Evolutionary conservation across 35 echinoderm and acorn worm genomes (phyloP).

Genomic region (Ophiothrix spiculata): DNA sequence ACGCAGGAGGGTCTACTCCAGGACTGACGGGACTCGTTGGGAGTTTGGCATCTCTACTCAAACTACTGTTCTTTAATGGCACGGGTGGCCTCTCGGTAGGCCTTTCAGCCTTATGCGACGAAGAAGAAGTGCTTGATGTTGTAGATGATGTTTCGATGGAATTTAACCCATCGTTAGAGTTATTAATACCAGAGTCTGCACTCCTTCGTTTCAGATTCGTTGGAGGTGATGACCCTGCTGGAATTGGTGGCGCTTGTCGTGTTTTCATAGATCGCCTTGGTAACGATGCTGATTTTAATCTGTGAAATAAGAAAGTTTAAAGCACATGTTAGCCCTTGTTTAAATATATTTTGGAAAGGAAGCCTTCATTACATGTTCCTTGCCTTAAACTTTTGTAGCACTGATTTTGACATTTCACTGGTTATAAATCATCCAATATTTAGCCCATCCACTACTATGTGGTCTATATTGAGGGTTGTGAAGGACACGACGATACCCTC

Average conservation of each 20-base stretch:
- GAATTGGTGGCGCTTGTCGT: neutral
- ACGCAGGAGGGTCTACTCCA: neutral
- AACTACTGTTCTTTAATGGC: neutral
- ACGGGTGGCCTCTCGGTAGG: neutral
- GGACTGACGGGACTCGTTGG: neutral
- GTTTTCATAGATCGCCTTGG: neutral
- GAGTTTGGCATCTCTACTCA: neutral
- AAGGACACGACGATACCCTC: no score
- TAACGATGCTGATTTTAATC: conserved; percentile 4
- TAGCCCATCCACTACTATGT: no score
- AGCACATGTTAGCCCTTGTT: no score
- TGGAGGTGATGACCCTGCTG: neutral
- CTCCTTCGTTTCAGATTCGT: neutral
- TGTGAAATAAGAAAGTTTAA: no score
- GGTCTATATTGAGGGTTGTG: no score
- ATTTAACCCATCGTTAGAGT: neutral
- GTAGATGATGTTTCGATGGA: neutral
- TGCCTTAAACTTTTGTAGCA: no score
- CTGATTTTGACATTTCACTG: no score
- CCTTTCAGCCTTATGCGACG: neutral
- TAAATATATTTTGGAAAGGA: no score
- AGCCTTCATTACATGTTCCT: no score
- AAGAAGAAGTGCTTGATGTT: neutral
- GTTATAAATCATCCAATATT: no score
- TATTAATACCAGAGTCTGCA: conserved; percentile 6